phyloP scores from a whole-genome alignment of 2,888 invertebrate genomes.

The Willowsia nigromaculata region DNA sequence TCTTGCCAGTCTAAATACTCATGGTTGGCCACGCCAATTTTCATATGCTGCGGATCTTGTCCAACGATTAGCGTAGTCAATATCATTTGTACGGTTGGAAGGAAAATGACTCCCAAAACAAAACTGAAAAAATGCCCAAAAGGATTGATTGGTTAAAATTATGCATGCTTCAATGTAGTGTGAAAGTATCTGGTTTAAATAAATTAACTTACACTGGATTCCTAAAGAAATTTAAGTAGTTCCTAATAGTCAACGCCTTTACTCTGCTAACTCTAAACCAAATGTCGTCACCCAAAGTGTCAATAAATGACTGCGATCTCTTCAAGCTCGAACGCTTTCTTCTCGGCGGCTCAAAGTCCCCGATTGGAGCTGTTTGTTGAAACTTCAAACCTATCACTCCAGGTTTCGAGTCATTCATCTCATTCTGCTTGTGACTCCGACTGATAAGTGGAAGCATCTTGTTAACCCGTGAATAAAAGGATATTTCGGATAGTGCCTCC shows the following conservation, averaged over 20 bases:
- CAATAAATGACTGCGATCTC: conserved; percentile 53
- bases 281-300: conserved; percentile 51
- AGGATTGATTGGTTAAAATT: no score
- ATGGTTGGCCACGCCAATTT: conserved; percentile 60
- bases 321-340: conserved; percentile 29
- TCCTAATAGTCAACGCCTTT: conserved; percentile 58
- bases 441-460: conserved; percentile 32
- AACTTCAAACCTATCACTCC: conserved; percentile 67
- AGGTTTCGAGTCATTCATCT: conserved; percentile 10
- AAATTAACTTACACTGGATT: conserved; percentile 61
- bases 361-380: conserved; percentile 42
- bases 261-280: conserved; percentile 53
- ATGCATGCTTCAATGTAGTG: no score
- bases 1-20: conserved; percentile 56
- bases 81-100: conserved; percentile 62
- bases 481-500: conserved; percentile 64
- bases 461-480: conserved; percentile 60
- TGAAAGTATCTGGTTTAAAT: neutral
- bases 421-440: conserved; percentile 1
- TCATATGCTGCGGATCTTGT: conserved; percentile 54
- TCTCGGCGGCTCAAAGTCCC: neutral
- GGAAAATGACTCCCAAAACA: conserved; percentile 54
- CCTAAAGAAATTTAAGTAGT: conserved; percentile 64
- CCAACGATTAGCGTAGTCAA: conserved; percentile 58
- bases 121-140: conserved; percentile 22